Conservation (phyloP, 2,113 vertebrate genomes). For the Oriolus oriolus region DNA sequence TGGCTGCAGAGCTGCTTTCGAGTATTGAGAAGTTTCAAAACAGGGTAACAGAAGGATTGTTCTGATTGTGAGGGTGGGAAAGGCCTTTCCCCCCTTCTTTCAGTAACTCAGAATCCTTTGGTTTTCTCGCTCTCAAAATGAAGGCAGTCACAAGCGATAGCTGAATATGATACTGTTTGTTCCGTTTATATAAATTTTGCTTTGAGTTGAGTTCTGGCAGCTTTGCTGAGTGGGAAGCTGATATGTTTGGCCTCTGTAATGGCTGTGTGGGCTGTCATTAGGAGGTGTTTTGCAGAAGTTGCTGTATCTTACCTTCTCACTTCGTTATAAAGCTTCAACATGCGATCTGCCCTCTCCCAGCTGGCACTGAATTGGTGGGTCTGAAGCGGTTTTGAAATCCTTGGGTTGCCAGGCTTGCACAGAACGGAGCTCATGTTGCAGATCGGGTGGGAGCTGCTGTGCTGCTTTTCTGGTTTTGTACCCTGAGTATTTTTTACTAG, state of each 20-base stretch:
- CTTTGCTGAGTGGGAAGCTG: conserved; percentile 64
- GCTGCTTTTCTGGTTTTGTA: neutral
- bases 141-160: conserved; percentile 18
- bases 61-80: neutral
- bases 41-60: neutral
- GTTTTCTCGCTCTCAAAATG: neutral
- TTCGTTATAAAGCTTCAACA: conserved; percentile 40
- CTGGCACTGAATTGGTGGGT: conserved; percentile 33
- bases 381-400: conserved; percentile 13
- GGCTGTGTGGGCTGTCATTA: conserved; percentile 65
- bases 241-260: conserved; percentile 64
- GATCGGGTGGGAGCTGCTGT: neutral
- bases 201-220: conserved; percentile 54
- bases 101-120: neutral
- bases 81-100: neutral
- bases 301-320: conserved; percentile 61
- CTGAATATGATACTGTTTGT: conserved; percentile 53
- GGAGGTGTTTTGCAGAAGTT: conserved; percentile 63
- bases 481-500: neutral
- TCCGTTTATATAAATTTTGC: conserved; percentile 55
- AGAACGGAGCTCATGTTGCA: neutral
- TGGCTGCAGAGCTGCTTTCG: neutral
- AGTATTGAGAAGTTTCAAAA: neutral
- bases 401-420: conserved; percentile 16
- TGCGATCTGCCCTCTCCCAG: conserved; percentile 50